Evolutionary conservation across 2,113 vertebrate species (phyloP), one percentile per base, ranked within the genome.

Genomic region (Butastur rufipennis): DNA sequence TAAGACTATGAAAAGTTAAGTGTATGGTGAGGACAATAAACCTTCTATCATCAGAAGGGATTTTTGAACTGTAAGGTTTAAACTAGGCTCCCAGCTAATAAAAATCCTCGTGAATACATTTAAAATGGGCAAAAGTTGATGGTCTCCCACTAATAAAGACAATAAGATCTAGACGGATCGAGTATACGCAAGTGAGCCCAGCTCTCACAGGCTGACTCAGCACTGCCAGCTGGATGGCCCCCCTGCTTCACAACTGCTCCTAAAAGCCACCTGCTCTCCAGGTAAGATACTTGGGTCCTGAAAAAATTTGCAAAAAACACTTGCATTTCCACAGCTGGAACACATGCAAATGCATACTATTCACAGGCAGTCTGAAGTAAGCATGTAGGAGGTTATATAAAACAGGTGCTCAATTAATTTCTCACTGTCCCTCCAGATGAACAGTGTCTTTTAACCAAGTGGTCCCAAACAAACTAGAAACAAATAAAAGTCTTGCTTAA

Each of bases 151-250:
- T 42, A n/a, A 43, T 19, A 36, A 59, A 58, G 42, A 23, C 21
- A 83, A 10, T 45, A 22, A 50, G 27, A 78, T 23, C 26, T 27
- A 26, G 17, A 61, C 5, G 16, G 65, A 55, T 29, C 47, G 38
- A 21, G 34, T 11, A 17, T 1, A 31, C 0, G 15, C 17, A 7
- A 22, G 59, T 1, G 22, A 65, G 29, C 8, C 26, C 21, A 50
- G 70, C 19, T 55, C 56, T 40, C 8, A 2, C 27, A 26, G 62
- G 45, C 19, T 38, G 55, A 29, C 6, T 7, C 18, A 23, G 74
- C 10, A 2, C 31, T 8, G 3, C 21, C n/a, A 62, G 47, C 55
- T 31, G 58, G 56, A 21, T 16, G 34, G 11, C 14, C 8, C 52
- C n/a, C 58, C 14, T 20, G 42, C 38, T 47, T 14, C 40, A 21